Evolutionary conservation across 2,888 invertebrate genomes (phyloP), one percentile per base, ranked within the genome.

Genomic region (Leptopilina myrica): DNA sequence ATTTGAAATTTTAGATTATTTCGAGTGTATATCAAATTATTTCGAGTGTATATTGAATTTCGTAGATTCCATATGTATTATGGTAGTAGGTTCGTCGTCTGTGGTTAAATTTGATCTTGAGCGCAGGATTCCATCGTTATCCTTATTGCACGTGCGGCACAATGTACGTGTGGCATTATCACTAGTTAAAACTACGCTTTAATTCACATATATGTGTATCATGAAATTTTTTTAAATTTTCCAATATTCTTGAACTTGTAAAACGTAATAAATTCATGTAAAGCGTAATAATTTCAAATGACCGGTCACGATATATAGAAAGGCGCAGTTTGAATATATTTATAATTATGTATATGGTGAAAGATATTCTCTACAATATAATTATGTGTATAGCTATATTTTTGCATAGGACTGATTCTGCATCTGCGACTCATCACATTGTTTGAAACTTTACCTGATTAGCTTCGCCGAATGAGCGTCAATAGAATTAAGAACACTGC

Each of bases 21-120:
- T 26, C 12, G 8, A 69, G 49, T 33, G 33, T 69, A n/a, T 56
- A 53, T 73, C 9, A 20, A 20, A 20, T 12, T 49, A 53, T 49
- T 64, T 26, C 12, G 8, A 69, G 49, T 33, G 33, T 69, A n/a
- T 56, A 53, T 73, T 5, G 26, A 53, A 73, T 73, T 73, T 73
- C 73, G 56, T 1, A 15, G 12, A 53, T 53, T 73, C 33, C 62
- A 62, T 20, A 20, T 20, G 20, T 20, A 20, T 43, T 73, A 33
- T 33, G 33, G 33, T 33, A 73, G 33, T 33, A 73, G 53, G 33
- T 73, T 3, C 14, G 33, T 33, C 14, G 33, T 33, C 2, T 73
- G 73, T 5, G 73, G 73, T 73, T 73, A 56, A 73, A 73, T 33
- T 73, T 73, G 56, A 73, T 73, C 73, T 56, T 56, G 49, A 49